These are phyloP conservation scores for Paracanthobrama guichenoti DNA, from an alignment of 2,113 vertebrate genomes.

Conservation along the genomic window DNA sequence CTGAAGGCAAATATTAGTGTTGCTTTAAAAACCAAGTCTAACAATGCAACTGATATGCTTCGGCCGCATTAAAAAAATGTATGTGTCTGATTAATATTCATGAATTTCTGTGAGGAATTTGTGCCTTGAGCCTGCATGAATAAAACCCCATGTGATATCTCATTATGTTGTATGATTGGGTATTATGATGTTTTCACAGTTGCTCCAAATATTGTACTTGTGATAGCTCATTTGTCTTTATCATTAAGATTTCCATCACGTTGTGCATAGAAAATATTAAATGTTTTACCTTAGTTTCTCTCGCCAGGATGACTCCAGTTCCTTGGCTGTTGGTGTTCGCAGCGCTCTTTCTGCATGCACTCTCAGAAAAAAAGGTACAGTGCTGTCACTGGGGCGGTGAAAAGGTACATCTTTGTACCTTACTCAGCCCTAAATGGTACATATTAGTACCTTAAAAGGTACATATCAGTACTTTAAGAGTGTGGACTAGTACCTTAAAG, in stretches of 20 bases:
- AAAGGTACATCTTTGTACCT: no score
- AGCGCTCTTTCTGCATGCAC: neutral
- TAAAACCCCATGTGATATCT: neutral
- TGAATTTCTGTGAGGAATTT: conserved; percentile 1
- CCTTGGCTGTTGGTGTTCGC: neutral
- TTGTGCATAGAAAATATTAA: neutral
- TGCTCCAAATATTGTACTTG: conserved; percentile 8
- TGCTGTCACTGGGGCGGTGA: no score
- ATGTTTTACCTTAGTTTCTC: neutral
- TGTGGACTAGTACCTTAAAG: no score
- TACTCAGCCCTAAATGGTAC: no score
- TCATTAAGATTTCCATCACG: neutral
- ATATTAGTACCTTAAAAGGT: no score
- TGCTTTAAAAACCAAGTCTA: conserved; percentile 3
- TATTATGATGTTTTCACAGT: neutral
- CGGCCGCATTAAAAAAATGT: neutral
- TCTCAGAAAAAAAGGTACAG: no score
- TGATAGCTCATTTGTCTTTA: conserved; percentile 1
- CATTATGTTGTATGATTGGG: neutral
- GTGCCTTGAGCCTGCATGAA: neutral
- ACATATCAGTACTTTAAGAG: no score
- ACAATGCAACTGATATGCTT: conserved; percentile 1
- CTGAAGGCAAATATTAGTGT: conserved; percentile 12
- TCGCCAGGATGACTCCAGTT: neutral
- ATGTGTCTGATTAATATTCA: conserved; percentile 12